A percentile compares a stretch with the other conserved stretches of the same genome.
Evolutionary conservation across 2,797 vertebrate species (phyloP).

Genomic region (Moxostoma hubbsi): DNA sequence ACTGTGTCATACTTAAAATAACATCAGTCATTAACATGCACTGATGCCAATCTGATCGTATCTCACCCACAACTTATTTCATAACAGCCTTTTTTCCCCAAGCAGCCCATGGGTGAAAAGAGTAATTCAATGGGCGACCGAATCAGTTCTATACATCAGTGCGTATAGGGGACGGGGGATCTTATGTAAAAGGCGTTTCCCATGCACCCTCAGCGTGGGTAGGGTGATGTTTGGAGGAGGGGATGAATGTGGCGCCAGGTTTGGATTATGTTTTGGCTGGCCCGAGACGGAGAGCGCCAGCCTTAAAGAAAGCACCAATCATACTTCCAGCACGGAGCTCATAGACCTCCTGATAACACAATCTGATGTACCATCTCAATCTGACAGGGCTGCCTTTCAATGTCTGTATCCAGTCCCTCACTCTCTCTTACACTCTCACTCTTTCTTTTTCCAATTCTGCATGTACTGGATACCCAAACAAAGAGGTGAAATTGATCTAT

Average conservation of each 20-base stretch:
- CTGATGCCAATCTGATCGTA: neutral
- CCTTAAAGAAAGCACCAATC: slow-evolving; percentile 66
- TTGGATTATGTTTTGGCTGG: slow-evolving; percentile 79
- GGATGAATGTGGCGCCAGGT: slow-evolving; percentile 71
- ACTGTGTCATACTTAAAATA: too few species aligned
- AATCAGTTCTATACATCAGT: slow-evolving; percentile 25
- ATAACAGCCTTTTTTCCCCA: neutral
- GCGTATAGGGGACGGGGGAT: neutral
- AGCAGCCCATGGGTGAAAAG: neutral
- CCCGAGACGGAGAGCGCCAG: slow-evolving; percentile 59
- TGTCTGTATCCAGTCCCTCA: slow-evolving; percentile 23
- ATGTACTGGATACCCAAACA: slow-evolving; percentile 2
- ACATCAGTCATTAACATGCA: too few species aligned
- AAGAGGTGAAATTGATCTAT: too few species aligned
- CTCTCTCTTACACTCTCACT: neutral
- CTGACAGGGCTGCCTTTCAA: slow-evolving; percentile 49
- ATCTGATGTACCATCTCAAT: slow-evolving; percentile 75
- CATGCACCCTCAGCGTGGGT: slow-evolving; percentile 50
- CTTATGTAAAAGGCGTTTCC: slow-evolving; percentile 65
- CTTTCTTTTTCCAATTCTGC: slow-evolving; percentile 23
- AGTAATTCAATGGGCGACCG: neutral
- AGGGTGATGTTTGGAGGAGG: slow-evolving; percentile 34
- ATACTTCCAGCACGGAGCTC: slow-evolving; percentile 61
- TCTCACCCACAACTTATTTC: neutral
- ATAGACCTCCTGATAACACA: slow-evolving; percentile 64